Conservation (phyloP, 2,888 invertebrate genomes). For the Cataglyphis rosenhaueri region DNA sequence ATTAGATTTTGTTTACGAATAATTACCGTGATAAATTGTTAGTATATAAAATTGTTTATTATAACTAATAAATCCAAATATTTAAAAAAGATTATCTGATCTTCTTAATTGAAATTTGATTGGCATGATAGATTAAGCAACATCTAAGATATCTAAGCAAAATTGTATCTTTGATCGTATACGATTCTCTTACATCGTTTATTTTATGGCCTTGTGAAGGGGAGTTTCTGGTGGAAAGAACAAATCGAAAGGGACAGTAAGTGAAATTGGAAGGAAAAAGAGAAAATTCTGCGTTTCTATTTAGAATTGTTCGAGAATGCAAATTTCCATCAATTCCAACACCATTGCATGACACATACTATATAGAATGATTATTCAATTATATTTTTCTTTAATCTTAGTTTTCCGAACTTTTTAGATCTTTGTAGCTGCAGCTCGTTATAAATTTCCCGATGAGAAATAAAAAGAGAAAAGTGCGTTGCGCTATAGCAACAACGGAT, state of each 20-base stretch:
- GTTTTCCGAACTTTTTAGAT: background rate
- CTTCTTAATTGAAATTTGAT: too few relatives aligned
- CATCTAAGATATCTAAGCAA: background rate
- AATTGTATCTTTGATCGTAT: conserved; percentile 32
- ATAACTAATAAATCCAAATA: background rate
- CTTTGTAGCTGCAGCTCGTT: background rate
- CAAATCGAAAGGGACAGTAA: conserved; percentile 1
- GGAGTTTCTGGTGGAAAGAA: background rate
- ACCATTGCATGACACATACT: background rate
- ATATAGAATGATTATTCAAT: background rate
- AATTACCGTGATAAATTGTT: background rate
- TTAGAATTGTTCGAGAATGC: conserved; percentile 20
- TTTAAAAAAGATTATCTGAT: background rate
- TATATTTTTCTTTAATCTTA: background rate
- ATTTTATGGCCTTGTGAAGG: conserved; percentile 25
- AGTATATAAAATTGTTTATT: background rate
- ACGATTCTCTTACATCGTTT: conserved; percentile 33
- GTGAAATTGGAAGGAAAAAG: conserved; percentile 54
- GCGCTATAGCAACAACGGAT: background rate
- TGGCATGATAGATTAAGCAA: too few relatives aligned
- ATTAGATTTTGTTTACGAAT: conserved; percentile 22
- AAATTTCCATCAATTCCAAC: conserved; percentile 9
- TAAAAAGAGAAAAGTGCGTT: background rate
- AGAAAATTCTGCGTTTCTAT: conserved; percentile 10
- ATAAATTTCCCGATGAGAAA: background rate